Percentiles rank a stretch among this genome's conserved stretches.
Conservation (phyloP, 2,888 invertebrate species). For the Neocrepidodera transversa region DNA sequence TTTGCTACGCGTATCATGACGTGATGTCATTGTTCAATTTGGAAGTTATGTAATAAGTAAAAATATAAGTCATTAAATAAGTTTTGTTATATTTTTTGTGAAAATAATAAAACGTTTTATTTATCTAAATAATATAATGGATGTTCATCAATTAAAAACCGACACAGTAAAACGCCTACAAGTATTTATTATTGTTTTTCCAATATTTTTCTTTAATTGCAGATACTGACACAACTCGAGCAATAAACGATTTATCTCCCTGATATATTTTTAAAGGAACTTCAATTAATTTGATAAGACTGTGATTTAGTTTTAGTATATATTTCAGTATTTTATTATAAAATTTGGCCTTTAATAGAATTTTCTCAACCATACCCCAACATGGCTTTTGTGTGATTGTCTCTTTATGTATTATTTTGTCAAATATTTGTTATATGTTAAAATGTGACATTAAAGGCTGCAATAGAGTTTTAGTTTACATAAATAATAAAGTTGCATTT, state of each 20-base stretch:
- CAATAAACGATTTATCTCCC: background rate
- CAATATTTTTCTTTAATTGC: slow-evolving; percentile 5
- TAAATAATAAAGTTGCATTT: background rate
- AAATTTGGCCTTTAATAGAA: background rate
- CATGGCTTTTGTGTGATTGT: background rate
- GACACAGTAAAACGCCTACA: too few relatives aligned
- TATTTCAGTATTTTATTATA: background rate
- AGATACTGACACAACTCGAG: slow-evolving; percentile 8
- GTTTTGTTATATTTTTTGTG: too few relatives aligned
- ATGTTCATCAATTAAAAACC: too few relatives aligned
- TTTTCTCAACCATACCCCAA: background rate
- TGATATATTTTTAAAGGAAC: background rate
- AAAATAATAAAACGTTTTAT: too few relatives aligned
- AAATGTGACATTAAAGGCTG: background rate
- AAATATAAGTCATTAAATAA: too few relatives aligned
- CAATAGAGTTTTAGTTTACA: background rate
- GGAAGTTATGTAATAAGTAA: too few relatives aligned
- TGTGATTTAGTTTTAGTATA: slow-evolving; percentile 7
- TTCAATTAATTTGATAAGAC: slow-evolving; percentile 6
- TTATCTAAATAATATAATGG: too few relatives aligned
- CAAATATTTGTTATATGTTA: background rate
- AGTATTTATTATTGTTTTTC: too few relatives aligned
- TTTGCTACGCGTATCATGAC: too few relatives aligned
- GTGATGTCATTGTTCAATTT: too few relatives aligned
- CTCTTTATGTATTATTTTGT: background rate